A percentile compares a stretch with the other conserved stretches of the same genome.
Conservation (phyloP, 2,797 vertebrate species). For the Phaenicophaeus curvirostris region DNA sequence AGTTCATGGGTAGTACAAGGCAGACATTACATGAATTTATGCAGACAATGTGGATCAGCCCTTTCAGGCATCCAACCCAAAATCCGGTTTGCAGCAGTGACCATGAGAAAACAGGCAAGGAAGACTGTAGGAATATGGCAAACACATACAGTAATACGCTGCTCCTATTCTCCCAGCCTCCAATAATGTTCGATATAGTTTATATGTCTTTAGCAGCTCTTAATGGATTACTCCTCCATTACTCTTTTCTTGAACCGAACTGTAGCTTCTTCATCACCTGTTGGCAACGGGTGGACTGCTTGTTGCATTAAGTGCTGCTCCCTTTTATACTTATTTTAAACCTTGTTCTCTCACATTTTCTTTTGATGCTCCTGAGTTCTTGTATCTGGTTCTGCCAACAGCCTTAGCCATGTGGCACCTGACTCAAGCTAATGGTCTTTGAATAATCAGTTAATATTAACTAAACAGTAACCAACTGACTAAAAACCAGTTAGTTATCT, state of each 20-base stretch:
- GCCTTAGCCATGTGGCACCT: neutral
- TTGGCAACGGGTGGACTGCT: neutral
- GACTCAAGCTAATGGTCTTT: neutral
- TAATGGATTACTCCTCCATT: neutral
- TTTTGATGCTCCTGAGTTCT: neutral
- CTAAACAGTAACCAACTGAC: neutral
- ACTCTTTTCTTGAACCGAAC: neutral
- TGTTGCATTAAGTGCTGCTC: neutral
- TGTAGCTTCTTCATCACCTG: neutral
- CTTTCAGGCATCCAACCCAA: neutral
- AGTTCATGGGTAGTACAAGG: neutral
- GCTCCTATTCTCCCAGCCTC: neutral
- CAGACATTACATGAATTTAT: neutral
- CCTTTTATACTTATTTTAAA: neutral
- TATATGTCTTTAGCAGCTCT: neutral
- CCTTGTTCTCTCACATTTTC: neutral
- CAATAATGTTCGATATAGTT: neutral
- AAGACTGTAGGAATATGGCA: neutral
- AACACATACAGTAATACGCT: neutral
- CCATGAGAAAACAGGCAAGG: neutral
- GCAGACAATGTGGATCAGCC: neutral
- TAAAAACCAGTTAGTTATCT: neutral
- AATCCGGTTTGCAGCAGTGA: neutral
- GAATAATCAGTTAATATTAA: neutral
- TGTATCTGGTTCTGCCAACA: neutral